Base-by-base conservation (phyloP, 2,888 invertebrate species). In the Leptopterna dolabrata region DNA sequence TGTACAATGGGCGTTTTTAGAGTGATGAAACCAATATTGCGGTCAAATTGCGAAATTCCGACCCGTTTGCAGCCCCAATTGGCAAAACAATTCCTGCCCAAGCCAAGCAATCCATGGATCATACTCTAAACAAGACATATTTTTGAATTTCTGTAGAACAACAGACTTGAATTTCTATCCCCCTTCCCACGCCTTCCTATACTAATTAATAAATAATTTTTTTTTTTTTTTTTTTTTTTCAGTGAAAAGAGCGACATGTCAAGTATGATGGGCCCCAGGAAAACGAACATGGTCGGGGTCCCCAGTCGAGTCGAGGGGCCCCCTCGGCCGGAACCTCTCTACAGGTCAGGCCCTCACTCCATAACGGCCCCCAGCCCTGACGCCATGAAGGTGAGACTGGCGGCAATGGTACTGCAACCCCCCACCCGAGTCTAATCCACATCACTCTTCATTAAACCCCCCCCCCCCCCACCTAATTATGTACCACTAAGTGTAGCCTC, bases 321-420 rank as follows among this genome's bases (percentile, higher is more conserved):
- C 83, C 88, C 87, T 14, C 76, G 87, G 70, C 88, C 87, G 24
- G 89, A 90, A 89, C 90, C 91, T 51, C 86, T 90, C 89, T 87
- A 88, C 88, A 87, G 88, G 11, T 86, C 91, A 87, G 82, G 73
- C 24, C 90, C 91, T 76, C 90, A 92, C 87, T 90, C 88, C 81
- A 92, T 92, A 89, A 91, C 91, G 91, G 93, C 92, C 87, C 94
- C 92, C 92, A 94, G 94, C 92, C 96, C 95, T 91, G 96, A 94
- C 93, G 95, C 95, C 93, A 95, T 96, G 94, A 96, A 96, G 95
- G 96, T 97, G 93, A 96, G 96, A 93, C 95, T 96, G 92, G 96
- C 96, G 91, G 96, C 97, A 92, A 96, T 96, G 94, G 96, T 96
- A 93, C 94, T 96, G 93, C 96, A 96, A 93, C 96, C 96, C 91